Percentiles rank a stretch among this genome's conserved stretches.
phyloP scores from a whole-genome alignment of 2,113 vertebrate genomes.

The Sapayoa aenigma region DNA sequence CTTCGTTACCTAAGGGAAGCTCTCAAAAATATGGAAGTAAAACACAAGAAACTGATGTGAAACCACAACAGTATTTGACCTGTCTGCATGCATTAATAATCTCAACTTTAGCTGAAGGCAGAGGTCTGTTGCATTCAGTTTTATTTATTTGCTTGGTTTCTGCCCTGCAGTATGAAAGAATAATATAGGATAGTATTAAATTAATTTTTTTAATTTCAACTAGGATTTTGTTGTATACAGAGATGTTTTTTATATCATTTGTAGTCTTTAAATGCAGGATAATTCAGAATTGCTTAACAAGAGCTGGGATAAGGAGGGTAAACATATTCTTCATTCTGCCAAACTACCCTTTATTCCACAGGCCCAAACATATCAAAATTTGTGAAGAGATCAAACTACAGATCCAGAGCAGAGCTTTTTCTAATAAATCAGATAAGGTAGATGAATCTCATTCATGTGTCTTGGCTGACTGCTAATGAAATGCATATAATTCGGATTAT shows the following conservation, averaged over 20 bases:
- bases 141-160: conserved; percentile 29
- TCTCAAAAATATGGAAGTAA: conserved; percentile 67
- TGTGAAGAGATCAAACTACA: not conserved
- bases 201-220: not conserved
- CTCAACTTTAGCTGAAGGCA: conserved; percentile 41
- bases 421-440: not conserved
- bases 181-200: not conserved
- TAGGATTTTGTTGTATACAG: not conserved
- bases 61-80: conserved; percentile 57
- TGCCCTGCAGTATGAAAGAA: not conserved
- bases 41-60: conserved; percentile 65
- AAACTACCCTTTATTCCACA: not conserved
- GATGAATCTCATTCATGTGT: not conserved
- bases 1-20: conserved; percentile 66
- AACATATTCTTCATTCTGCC: not conserved
- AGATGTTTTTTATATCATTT: not conserved
- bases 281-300: not conserved
- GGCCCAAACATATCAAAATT: not conserved
- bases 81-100: conserved; percentile 61
- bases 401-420: not conserved
- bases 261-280: not conserved
- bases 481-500: not conserved
- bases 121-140: conserved; percentile 30
- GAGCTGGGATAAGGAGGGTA: not conserved
- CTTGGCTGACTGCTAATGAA: not conserved